phyloP scores from a whole-genome alignment of 2,113 vertebrate genomes.

The Galemys pyrenaicus region DNA sequence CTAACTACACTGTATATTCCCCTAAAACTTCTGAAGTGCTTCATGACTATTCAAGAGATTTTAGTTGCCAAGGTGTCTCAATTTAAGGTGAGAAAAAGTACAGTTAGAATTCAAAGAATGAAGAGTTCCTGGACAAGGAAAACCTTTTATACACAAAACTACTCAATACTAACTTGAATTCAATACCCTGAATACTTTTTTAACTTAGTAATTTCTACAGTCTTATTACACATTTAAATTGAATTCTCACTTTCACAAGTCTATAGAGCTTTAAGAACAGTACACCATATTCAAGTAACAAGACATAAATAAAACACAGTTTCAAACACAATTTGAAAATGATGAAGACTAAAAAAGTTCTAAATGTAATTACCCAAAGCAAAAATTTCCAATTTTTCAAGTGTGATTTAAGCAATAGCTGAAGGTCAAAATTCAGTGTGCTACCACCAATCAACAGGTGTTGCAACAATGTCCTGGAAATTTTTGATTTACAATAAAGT shows the following conservation, averaged over 20 bases:
- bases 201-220: neutral
- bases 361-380: neutral
- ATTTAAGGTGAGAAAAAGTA: neutral
- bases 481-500: slow-evolving; percentile 24
- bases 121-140: neutral
- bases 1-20: neutral
- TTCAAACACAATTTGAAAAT: neutral
- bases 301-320: neutral
- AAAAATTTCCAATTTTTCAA: slow-evolving; percentile 39
- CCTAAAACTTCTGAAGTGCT: slow-evolving; percentile 24
- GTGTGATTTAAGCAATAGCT: neutral
- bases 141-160: neutral
- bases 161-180: neutral
- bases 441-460: neutral
- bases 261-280: slow-evolving; percentile 17
- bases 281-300: neutral
- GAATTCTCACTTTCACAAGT: neutral
- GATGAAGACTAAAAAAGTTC: neutral
- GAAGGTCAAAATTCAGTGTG: neutral
- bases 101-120: neutral
- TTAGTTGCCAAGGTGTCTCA: neutral
- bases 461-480: neutral
- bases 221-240: neutral
- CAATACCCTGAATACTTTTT: neutral
- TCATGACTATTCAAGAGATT: neutral